These are phyloP conservation scores for Harpalus rufipes DNA, from an alignment of 2,888 invertebrate genomes.

Conservation along the genomic window DNA sequence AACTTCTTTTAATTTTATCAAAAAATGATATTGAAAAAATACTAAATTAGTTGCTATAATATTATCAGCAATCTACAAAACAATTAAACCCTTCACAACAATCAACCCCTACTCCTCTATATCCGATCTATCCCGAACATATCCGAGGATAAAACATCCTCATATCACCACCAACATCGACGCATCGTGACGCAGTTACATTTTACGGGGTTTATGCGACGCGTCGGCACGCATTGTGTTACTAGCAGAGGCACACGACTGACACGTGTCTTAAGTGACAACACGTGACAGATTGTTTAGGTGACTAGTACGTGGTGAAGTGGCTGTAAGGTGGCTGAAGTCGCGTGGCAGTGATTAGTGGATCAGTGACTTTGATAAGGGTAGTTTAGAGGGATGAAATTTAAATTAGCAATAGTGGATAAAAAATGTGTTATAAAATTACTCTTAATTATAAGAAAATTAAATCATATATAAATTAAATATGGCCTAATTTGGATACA, in stretches of 20 bases:
- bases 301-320: constrained; percentile 45
- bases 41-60: too few relatives aligned
- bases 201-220: background rate
- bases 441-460: too few relatives aligned
- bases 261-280: constrained; percentile 46
- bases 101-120: background rate
- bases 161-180: constrained; percentile 10
- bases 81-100: constrained; percentile 6
- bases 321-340: constrained; percentile 22
- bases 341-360: constrained; percentile 50
- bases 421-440: too few relatives aligned
- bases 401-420: too few relatives aligned
- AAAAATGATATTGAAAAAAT: too few relatives aligned
- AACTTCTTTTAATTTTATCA: too few relatives aligned
- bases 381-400: background rate
- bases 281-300: constrained; percentile 58
- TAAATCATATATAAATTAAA: too few relatives aligned
- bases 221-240: background rate
- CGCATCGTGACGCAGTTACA: constrained; percentile 37
- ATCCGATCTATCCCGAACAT: constrained; percentile 13
- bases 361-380: background rate
- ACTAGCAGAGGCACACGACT: constrained; percentile 15
- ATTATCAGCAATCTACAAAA: background rate
- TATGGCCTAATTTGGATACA: too few relatives aligned
- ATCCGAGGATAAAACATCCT: constrained; percentile 15